Evolutionary conservation across 2,797 vertebrate genomes (phyloP).

Genomic region (Bradypus variegatus): DNA sequence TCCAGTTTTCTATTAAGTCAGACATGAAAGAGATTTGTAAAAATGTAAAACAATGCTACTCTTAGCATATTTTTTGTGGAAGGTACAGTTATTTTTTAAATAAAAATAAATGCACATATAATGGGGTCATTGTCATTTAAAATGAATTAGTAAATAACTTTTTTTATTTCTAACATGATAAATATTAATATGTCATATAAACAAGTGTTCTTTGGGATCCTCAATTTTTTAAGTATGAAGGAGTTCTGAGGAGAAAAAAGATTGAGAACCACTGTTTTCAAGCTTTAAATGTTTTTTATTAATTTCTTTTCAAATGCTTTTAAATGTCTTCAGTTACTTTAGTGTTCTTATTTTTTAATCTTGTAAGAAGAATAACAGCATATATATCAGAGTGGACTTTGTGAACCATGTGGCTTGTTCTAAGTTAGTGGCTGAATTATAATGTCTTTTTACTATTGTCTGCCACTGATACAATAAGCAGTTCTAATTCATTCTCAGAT

Average conservation of each 20-base stretch:
- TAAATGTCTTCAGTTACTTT: not conserved
- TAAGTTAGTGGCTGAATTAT: not conserved
- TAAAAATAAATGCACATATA: not conserved
- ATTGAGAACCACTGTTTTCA: slow-evolving; percentile 12
- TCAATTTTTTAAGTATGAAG: slow-evolving; percentile 16
- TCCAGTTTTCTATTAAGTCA: slow-evolving; percentile 17
- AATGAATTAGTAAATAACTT: slow-evolving; percentile 2
- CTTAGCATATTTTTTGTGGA: not conserved
- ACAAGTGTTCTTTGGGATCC: not conserved
- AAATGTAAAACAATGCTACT: not conserved
- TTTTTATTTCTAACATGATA: not conserved
- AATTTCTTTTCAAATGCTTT: slow-evolving; percentile 1
- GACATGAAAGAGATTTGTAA: not conserved
- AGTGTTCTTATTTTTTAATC: not conserved
- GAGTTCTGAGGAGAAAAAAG: not conserved
- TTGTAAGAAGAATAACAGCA: not conserved
- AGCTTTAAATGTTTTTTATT: slow-evolving; percentile 3
- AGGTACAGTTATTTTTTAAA: not conserved
- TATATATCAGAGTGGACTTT: not conserved
- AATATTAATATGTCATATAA: not conserved
- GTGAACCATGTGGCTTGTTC: not conserved
- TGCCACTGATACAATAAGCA: not conserved
- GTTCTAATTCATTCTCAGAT: not conserved
- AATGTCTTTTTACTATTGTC: not conserved
- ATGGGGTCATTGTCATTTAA: slow-evolving; percentile 16